Evolutionary conservation across 2,888 invertebrate species (phyloP).

Genomic region (Apodemia duryi): DNA sequence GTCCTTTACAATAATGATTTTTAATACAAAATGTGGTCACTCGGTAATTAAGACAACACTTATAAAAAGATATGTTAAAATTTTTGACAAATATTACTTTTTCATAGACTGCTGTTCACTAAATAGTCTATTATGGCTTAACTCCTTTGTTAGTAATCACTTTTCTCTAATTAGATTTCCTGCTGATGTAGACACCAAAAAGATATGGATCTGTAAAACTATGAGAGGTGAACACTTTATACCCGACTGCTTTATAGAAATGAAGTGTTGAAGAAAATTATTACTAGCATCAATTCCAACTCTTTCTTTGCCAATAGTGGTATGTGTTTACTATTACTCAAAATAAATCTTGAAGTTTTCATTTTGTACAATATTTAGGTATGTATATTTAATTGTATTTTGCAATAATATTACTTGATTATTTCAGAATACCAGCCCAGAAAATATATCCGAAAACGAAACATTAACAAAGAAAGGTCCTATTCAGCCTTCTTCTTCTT

Average conservation of each 20-base stretch:
- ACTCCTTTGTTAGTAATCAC: not conserved
- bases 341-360: slow-evolving; percentile 8
- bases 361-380: slow-evolving; percentile 6
- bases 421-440: slow-evolving; percentile 4
- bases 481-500: slow-evolving; percentile 3
- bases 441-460: slow-evolving; percentile 5
- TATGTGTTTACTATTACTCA: slow-evolving; percentile 5
- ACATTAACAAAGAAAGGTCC: not conserved
- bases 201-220: slow-evolving; percentile 8
- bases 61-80: too few species aligned
- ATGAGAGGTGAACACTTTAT: slow-evolving; percentile 15
- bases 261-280: slow-evolving; percentile 12
- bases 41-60: too few species aligned
- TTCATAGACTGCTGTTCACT: too few species aligned
- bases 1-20: too few species aligned
- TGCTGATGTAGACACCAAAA: slow-evolving; percentile 4
- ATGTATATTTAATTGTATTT: slow-evolving; percentile 13
- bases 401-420: slow-evolving; percentile 19
- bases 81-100: too few species aligned
- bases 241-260: slow-evolving; percentile 15
- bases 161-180: not conserved
- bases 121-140: too few species aligned
- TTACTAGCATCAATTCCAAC: slow-evolving; percentile 13
- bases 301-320: slow-evolving; percentile 16
- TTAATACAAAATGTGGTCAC: too few species aligned